Conservation (phyloP, 2,113 vertebrate species). For the Nymphicus hollandicus region DNA sequence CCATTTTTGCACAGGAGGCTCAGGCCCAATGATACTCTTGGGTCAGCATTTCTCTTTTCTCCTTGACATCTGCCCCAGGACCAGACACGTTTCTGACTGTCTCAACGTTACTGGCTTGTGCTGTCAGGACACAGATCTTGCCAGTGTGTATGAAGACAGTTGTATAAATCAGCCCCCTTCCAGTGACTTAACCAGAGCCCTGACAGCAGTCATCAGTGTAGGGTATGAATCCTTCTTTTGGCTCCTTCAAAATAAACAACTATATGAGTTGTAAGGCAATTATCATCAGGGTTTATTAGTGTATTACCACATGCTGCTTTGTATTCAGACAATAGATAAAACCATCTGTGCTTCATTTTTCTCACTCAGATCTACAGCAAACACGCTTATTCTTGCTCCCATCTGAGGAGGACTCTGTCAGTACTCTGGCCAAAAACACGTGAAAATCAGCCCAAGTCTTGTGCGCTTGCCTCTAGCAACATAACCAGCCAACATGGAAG, state of each 20-base stretch:
- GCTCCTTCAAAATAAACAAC: constrained; percentile 44
- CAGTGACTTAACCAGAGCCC: neutral
- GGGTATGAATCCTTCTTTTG: constrained; percentile 4
- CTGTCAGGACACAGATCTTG: neutral
- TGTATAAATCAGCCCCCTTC: neutral
- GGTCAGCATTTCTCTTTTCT: neutral
- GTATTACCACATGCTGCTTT: constrained; percentile 54
- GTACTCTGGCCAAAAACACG: constrained; percentile 31
- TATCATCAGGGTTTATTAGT: constrained; percentile 31
- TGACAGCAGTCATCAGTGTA: fast-evolving
- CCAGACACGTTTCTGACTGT: neutral
- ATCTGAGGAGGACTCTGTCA: neutral
- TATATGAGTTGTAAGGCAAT: constrained; percentile 35
- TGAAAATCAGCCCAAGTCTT: neutral
- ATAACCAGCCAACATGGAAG: neutral
- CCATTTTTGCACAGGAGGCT: neutral
- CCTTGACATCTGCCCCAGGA: neutral
- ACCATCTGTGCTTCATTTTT: neutral
- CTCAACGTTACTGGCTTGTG: neutral
- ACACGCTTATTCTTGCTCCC: constrained; percentile 17
- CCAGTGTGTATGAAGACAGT: neutral
- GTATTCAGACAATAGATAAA: constrained; percentile 56
- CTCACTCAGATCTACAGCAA: neutral
- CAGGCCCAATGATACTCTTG: neutral
- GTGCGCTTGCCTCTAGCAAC: neutral